Evolutionary conservation across 2,888 invertebrate species (phyloP), one percentile per base, ranked within the genome.

Genomic region (Eupithecia inturbata): DNA sequence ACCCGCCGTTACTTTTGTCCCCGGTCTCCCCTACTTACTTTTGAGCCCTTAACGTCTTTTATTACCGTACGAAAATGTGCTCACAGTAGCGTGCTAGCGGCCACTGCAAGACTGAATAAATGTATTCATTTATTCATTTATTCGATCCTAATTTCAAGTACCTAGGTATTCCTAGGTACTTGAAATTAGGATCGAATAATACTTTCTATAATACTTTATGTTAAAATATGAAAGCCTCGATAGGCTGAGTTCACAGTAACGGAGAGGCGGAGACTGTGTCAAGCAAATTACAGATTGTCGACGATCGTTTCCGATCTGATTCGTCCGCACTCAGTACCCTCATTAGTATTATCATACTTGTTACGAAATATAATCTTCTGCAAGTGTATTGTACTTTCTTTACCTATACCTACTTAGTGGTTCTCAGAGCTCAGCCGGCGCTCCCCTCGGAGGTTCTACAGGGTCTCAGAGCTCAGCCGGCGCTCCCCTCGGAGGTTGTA

Each of bases 301-400:
- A 78, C 74, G 82, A 80, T 80, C 71, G 79, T 82, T 84, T 82
- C 83, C 83, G 84, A 84, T 83, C 83, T 81, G 82, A 81, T 81
- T 83, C 82, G 76, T 80, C 79, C n/a, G 68, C 75, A 60, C 28
- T 68, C 49, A 73, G 68, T 68, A 60, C 68, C 63, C 64, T 72
- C 41, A 70, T 85, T 80, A 82, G 71, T 70, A 67, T 76, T 60
- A 83, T 82, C 82, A 78, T 74, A 60, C 75, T 22, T 74, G 71
- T 76, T 72, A 77, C 28, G 62, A 72, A 49, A 73, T n/a, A 22
- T 78, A 68, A 74, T 60, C 36, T 33, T 36, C 36, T 64, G 64
- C 64, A 6, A 36, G 36, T 10, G n/a, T n/a, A n/a, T 9, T 1
- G 49, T 36, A 41, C 66, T 36, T 41, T 26, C 36, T 64, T 36